Base-by-base conservation (phyloP, 2,113 vertebrate species). In the Neodontobutis hainanensis region DNA sequence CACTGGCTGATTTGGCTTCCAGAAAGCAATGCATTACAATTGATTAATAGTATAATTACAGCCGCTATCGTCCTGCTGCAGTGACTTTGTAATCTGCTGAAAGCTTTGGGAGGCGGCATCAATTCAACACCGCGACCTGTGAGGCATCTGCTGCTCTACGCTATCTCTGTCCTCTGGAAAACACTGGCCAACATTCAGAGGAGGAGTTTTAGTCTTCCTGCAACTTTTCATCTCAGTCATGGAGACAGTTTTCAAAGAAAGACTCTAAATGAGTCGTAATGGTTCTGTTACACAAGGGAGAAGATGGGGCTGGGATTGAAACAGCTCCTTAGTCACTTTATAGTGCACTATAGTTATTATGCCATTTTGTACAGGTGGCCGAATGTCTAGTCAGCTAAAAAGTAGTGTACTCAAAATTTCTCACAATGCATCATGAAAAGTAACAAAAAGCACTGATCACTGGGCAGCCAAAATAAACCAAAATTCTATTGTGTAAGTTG, bases 31-130 rank as follows among this genome's bases (percentile, higher is more conserved):
- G 59, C 63, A 64, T 68, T 53, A 50, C 48, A 57, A 75, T 73
- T 76, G 78, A 76, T 81, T 73, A 65, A 81, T 77, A 69, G 73
- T 76, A 52, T 68, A 76, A 76, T 73, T 81, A 73, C 40, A 48
- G 56, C 70, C 50, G 64, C 40, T 68, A 57, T 68, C 46, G 27
- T 60, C 45, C 50, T 47, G 65, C 57, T 63, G 61, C 61, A 69
- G 66, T 57, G 49, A 65, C 45, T 75, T 58, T 68, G 65, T 57
- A 68, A 68, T 68, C 45, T 63, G 67, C 51, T 68, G 48, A 68
- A 76, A 49, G 61, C 48, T 51, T 32, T 8, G 62, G 57, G 75
- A 46, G 43, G 50, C 55, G 59, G 40, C 62, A 65, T 64, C 51
- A 72, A 75, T 73, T 50, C 32, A 44, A 63, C 66, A 49, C 19